phyloP scores from a whole-genome alignment of 2,797 vertebrate genomes.

The Aldrovandia affinis region DNA sequence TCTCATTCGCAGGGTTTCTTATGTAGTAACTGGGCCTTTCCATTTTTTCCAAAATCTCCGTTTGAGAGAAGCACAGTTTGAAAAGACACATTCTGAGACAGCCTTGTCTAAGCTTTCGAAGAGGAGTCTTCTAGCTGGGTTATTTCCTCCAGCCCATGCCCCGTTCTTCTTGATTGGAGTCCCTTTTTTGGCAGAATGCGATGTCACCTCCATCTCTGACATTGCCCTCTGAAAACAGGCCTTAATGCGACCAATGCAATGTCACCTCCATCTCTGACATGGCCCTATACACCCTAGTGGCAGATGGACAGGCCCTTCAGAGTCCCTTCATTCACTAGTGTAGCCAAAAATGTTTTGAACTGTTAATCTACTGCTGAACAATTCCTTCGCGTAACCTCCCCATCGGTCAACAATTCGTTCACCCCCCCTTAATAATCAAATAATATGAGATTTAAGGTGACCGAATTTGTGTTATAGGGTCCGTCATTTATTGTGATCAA shows the following conservation, averaged over 20 bases:
- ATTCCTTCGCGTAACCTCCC: too few species aligned
- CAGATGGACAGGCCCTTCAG: slow-evolving; percentile 33
- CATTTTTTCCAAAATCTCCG: neutral
- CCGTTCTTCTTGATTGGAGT: neutral
- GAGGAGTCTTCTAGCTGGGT: slow-evolving; percentile 36
- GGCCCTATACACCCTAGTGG: neutral
- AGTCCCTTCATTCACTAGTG: slow-evolving; percentile 20
- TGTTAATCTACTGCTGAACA: too few species aligned
- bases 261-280: slow-evolving; percentile 42
- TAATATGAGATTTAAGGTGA: too few species aligned
- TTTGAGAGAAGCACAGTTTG: neutral
- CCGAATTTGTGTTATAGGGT: too few species aligned
- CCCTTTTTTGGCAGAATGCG: slow-evolving; percentile 40
- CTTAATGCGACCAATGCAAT: slow-evolving; percentile 33
- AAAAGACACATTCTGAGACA: neutral
- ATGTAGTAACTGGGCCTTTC: neutral
- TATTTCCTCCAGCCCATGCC: slow-evolving; percentile 2
- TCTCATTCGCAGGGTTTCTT: neutral
- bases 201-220: slow-evolving; percentile 39
- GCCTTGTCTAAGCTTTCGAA: too few species aligned
- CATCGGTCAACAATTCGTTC: too few species aligned
- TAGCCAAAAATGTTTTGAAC: too few species aligned
- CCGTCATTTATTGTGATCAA: too few species aligned
- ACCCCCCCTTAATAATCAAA: too few species aligned
- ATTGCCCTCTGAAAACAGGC: slow-evolving; percentile 30